Evolutionary conservation across 2,113 vertebrate species (phyloP).

Genomic region (Cryptotis parvus): DNA sequence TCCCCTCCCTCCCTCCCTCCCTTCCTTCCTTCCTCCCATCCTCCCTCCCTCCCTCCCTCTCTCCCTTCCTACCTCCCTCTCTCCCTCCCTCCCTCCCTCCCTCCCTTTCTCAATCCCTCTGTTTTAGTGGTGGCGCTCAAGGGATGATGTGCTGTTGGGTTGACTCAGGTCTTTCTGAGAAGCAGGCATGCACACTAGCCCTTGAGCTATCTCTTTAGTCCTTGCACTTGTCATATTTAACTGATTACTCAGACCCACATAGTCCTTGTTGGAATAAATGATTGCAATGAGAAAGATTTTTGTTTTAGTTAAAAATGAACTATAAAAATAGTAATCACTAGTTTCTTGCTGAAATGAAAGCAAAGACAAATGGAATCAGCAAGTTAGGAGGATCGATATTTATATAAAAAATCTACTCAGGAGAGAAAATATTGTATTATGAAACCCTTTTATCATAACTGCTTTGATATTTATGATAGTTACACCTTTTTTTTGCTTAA

Average conservation of each 20-base stretch:
- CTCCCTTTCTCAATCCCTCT: not conserved
- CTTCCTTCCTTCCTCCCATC: too few species aligned
- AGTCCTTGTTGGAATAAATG: slow-evolving; percentile 32
- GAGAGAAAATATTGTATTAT: not conserved
- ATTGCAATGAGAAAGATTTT: slow-evolving; percentile 21
- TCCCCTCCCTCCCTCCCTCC: too few species aligned
- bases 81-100: too few species aligned
- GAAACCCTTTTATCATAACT: slow-evolving; percentile 33
- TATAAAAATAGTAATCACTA: slow-evolving; percentile 34
- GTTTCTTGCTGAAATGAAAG: slow-evolving; percentile 48
- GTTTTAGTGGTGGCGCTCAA: too few species aligned
- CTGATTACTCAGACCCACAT: not conserved
- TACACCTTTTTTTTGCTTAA: slow-evolving; percentile 2
- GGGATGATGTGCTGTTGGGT: too few species aligned
- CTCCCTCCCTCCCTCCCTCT: too few species aligned
- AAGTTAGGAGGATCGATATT: slow-evolving; percentile 50
- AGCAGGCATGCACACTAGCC: too few species aligned
- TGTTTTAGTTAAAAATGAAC: slow-evolving; percentile 62
- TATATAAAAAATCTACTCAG: not conserved
- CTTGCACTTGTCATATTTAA: slow-evolving; percentile 27
- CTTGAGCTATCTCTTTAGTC: too few species aligned
- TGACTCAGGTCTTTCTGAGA: too few species aligned
- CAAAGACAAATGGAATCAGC: slow-evolving; percentile 21
- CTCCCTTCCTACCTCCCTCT: not conserved
- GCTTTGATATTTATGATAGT: slow-evolving; percentile 17